phyloP scores from a whole-genome alignment of 2,797 vertebrate species.

The Chanos chanos region DNA sequence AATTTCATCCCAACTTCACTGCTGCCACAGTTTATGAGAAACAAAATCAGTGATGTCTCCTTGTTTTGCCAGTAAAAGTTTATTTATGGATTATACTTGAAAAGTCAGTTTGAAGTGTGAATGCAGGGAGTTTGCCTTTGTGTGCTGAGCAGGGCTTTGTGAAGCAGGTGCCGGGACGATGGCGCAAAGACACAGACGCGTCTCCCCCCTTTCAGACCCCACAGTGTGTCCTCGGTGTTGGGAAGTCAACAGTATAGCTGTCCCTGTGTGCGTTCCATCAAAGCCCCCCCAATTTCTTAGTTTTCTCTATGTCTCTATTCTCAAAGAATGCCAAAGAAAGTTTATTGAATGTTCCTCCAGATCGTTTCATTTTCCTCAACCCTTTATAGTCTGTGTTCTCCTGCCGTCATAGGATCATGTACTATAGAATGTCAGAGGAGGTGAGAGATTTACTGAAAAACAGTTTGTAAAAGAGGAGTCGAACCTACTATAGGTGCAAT shows the following conservation, averaged over 20 bases:
- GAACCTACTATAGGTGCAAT: no score
- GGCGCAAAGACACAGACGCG: constrained; percentile 10
- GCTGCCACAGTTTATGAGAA: constrained; percentile 14
- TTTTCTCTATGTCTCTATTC: constrained; percentile 20
- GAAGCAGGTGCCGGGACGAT: constrained; percentile 5
- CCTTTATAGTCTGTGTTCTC: constrained; percentile 10
- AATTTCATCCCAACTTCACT: constrained; percentile 19
- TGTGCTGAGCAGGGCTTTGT: constrained; percentile 19
- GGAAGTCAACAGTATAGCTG: constrained; percentile 55
- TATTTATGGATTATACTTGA: constrained; percentile 28
- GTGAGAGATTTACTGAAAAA: no score
- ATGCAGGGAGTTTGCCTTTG: constrained; percentile 19
- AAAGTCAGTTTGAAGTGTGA: constrained; percentile 22
- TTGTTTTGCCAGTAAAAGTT: constrained; percentile 10
- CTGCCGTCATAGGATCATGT: not conserved
- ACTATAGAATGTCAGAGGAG: not conserved
- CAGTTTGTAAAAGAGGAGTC: no score
- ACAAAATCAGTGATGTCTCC: constrained; percentile 5
- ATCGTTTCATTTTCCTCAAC: constrained; percentile 7
- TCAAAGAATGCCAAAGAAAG: constrained; percentile 13
- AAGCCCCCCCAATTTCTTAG: constrained; percentile 51
- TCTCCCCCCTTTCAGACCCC: constrained; percentile 16
- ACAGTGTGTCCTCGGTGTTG: constrained; percentile 22
- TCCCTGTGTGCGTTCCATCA: constrained; percentile 71
- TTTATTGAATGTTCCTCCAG: constrained; percentile 15